phyloP scores from a whole-genome alignment of 1,140 invertebrate species.

The Camponotus vicinus region DNA sequence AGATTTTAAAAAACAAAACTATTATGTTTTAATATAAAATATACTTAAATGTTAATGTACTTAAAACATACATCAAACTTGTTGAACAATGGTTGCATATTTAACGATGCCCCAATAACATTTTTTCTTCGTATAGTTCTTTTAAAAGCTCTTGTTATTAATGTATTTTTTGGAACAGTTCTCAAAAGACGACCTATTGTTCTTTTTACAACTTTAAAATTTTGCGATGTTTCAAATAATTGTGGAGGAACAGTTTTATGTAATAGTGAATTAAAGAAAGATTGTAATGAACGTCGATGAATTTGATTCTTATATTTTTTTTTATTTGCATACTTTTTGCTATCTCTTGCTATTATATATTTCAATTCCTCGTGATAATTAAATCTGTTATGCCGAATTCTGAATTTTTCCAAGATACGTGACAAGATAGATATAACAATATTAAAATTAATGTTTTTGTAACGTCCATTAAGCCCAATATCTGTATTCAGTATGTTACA shows the following conservation, averaged over 20 bases:
- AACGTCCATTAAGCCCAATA: not conserved
- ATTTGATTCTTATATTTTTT: slow-evolving; percentile 21
- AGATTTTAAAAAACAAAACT: not conserved
- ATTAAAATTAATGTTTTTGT: not conserved
- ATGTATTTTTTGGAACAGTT: not conserved
- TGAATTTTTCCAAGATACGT: slow-evolving; percentile 15
- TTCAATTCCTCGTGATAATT: slow-evolving; percentile 33
- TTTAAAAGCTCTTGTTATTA: not conserved
- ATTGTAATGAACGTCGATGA: not conserved
- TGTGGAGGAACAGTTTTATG: not conserved
- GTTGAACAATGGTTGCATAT: not conserved
- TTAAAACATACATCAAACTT: slow-evolving; percentile 41
- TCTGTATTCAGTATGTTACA: slow-evolving; percentile 11
- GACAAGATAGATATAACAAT: not conserved
- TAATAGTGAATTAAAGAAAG: slow-evolving; percentile 1
- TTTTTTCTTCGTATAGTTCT: not conserved
- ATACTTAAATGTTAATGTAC: too few relatives aligned
- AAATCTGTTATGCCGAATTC: slow-evolving; percentile 7
- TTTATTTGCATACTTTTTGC: not conserved
- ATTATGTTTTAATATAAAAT: not conserved
- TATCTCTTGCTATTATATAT: not conserved
- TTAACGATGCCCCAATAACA: not conserved
- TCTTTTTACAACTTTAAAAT: slow-evolving; percentile 21
- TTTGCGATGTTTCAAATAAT: slow-evolving; percentile 33
- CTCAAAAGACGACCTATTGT: not conserved